Percentiles rank a stretch among this genome's conserved stretches.
Conservation (phyloP, 2,113 vertebrate genomes). For the Periophthalmus modestus region DNA sequence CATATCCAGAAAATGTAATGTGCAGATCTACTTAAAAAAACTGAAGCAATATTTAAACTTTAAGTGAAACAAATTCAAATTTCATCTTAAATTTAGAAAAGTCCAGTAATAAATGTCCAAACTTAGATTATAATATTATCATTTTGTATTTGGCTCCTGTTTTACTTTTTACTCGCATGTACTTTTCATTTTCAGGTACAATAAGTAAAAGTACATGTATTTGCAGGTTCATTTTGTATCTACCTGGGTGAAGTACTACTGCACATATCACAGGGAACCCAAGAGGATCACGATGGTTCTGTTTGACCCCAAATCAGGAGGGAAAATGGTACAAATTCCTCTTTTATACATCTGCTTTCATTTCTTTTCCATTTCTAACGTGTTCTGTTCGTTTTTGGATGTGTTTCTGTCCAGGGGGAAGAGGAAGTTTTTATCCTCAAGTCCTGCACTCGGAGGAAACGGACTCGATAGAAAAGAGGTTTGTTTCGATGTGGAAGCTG, state of each 20-base stretch:
- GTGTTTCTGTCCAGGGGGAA: conserved; percentile 80
- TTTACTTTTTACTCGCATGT: too few relatives aligned
- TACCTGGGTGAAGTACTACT: conserved; percentile 98
- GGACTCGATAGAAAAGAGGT: conserved; percentile 96
- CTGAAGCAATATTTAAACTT: not conserved
- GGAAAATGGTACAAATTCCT: conserved; percentile 87
- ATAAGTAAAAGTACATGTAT: too few relatives aligned
- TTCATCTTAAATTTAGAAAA: not conserved
- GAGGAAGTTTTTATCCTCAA: conserved; percentile 91
- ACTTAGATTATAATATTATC: not conserved
- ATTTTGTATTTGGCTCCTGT: too few relatives aligned
- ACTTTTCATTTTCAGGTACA: too few relatives aligned
- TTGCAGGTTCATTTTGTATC: conserved; percentile 96
- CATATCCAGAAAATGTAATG: too few relatives aligned
- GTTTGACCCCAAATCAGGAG: conserved; percentile 96
- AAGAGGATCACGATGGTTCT: conserved; percentile 90
- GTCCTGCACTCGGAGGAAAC: conserved; percentile 92
- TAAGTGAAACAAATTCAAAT: too few relatives aligned
- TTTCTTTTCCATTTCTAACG: not conserved
- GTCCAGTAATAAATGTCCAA: not conserved
- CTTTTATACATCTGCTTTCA: too few relatives aligned
- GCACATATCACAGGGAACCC: conserved; percentile 90
- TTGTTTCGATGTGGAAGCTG: conserved; percentile 94
- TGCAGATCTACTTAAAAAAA: not conserved
- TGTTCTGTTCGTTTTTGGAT: not conserved